These are phyloP conservation scores for Caenorhabditis angaria DNA, from an alignment of 2,888 invertebrate species.

Conservation along the genomic window DNA sequence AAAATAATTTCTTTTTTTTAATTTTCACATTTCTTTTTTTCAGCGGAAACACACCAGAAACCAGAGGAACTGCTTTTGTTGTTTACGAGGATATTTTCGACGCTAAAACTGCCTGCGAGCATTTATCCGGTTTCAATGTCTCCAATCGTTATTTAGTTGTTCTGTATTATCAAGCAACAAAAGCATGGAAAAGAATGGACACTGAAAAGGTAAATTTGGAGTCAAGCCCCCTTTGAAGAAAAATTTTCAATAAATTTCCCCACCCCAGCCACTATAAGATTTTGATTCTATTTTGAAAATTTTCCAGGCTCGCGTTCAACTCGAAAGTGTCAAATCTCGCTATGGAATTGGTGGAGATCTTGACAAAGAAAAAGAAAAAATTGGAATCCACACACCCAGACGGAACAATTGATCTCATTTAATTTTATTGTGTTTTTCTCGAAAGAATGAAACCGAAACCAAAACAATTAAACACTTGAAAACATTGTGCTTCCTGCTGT, in stretches of 20 bases:
- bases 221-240: neutral
- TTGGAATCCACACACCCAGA: constrained; percentile 52
- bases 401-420: constrained; percentile 14
- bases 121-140: constrained; percentile 97
- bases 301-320: constrained; percentile 73
- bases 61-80: constrained; percentile 97
- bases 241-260: neutral
- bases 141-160: constrained; percentile 99
- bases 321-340: constrained; percentile 75
- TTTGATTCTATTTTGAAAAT: neutral
- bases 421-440: constrained; percentile 3
- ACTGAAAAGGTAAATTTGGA: constrained; percentile 73
- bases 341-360: constrained; percentile 74
- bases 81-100: constrained; percentile 99
- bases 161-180: constrained; percentile 86
- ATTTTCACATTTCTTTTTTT: constrained; percentile 16
- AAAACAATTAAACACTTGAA: constrained; percentile 3
- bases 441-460: constrained; percentile 6
- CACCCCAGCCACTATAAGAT: neutral
- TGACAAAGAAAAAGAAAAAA: constrained; percentile 68
- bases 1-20: neutral
- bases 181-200: constrained; percentile 75
- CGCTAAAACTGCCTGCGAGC: constrained; percentile 99
- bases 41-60: constrained; percentile 94
- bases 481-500: constrained; percentile 2